Evolutionary conservation across 2,888 invertebrate species (phyloP).

Genomic region (Noctuana brunneofusca): DNA sequence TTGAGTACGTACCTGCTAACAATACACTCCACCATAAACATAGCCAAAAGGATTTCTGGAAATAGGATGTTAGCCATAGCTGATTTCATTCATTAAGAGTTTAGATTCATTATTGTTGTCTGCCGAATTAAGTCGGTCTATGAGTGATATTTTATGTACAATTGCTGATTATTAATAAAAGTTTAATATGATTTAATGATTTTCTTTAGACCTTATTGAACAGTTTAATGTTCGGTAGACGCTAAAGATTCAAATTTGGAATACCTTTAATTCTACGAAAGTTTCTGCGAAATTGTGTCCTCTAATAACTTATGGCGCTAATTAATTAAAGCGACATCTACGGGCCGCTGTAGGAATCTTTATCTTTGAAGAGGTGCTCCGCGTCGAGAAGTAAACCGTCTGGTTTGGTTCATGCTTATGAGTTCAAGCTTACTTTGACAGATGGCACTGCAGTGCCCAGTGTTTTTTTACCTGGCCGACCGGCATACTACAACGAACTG

Average conservation of each 20-base stretch:
- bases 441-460: constrained; percentile 55
- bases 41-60: neutral
- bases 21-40: too few relatives aligned
- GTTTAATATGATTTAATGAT: constrained; percentile 7
- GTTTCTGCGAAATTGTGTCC: too few relatives aligned
- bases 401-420: constrained; percentile 26
- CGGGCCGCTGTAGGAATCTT: neutral
- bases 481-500: constrained; percentile 45
- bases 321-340: constrained; percentile 15
- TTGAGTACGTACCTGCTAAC: too few relatives aligned
- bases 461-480: constrained; percentile 70
- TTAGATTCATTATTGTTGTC: constrained; percentile 6
- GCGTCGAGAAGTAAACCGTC: neutral
- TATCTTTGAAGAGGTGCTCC: neutral
- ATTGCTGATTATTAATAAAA: constrained; percentile 16
- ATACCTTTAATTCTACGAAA: too few relatives aligned
- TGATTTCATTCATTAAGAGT: neutral
- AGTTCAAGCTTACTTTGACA: constrained; percentile 46
- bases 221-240: too few relatives aligned
- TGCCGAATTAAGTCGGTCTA: constrained; percentile 1
- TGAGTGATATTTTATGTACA: constrained; percentile 15
- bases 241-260: too few relatives aligned
- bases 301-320: neutral
- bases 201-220: neutral
- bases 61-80: neutral